Conservation (phyloP, 2,888 invertebrate genomes). For the Agrilus biguttatus region DNA sequence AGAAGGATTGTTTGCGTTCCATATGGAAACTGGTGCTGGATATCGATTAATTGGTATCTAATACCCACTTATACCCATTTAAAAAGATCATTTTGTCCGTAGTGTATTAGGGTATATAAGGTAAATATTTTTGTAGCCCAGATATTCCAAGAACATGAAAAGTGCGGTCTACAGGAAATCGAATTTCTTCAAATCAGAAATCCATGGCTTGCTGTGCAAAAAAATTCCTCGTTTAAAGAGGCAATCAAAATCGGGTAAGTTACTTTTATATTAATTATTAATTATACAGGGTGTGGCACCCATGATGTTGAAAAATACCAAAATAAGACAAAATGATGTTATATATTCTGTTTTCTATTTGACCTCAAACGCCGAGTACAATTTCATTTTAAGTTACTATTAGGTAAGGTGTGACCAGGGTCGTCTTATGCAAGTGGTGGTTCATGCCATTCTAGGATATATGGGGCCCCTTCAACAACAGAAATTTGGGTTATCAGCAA, state of each 20-base stretch:
- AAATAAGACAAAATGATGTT: too few relatives aligned
- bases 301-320: too few relatives aligned
- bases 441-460: too few relatives aligned
- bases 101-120: neutral
- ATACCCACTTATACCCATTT: neutral
- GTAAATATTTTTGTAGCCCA: slow-evolving; percentile 40
- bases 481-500: too few relatives aligned
- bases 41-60: slow-evolving; percentile 45
- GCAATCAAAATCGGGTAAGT: slow-evolving; percentile 46
- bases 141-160: slow-evolving; percentile 54
- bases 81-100: too few relatives aligned
- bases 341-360: too few relatives aligned
- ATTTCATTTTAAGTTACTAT: too few relatives aligned
- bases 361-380: too few relatives aligned
- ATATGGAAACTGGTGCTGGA: slow-evolving; percentile 55
- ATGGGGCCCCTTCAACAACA: too few relatives aligned
- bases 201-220: slow-evolving; percentile 48
- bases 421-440: too few relatives aligned
- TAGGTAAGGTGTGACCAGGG: too few relatives aligned
- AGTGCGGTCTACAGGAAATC: slow-evolving; percentile 57
- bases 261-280: neutral
- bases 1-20: slow-evolving; percentile 54
- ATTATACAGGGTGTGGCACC: too few relatives aligned
- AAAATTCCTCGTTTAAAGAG: slow-evolving; percentile 46
- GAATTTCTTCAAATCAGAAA: slow-evolving; percentile 43